A percentile compares a stretch with the other conserved stretches of the same genome.
Evolutionary conservation across 2,113 vertebrate genomes (phyloP).

Genomic region (Eupsittula cactorum): DNA sequence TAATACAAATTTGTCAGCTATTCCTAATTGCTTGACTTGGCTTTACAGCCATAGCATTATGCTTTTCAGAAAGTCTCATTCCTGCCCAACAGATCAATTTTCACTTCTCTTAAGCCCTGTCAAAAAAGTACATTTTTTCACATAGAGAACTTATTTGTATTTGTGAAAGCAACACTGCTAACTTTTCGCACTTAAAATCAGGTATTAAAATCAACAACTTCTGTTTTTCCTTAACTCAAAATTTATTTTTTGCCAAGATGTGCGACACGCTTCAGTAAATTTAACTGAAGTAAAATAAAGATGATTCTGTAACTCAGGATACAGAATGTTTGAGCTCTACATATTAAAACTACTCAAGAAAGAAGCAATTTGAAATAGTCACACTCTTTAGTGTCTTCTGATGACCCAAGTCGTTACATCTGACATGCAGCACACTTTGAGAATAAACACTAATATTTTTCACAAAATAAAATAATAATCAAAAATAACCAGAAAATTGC

Average conservation of each 20-base stretch:
- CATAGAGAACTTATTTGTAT: not conserved
- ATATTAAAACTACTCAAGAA: not conserved
- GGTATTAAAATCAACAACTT: not conserved
- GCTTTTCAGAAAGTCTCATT: not conserved
- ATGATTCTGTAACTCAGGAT: not conserved
- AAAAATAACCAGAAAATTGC: not conserved
- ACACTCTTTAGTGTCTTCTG: not conserved
- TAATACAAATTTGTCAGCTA: not conserved
- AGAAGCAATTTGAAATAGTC: not conserved
- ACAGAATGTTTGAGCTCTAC: not conserved
- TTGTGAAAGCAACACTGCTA: not conserved
- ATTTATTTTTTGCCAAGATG: not conserved
- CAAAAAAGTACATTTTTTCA: not conserved
- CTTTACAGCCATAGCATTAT: rapidly evolving
- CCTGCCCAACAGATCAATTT: not conserved
- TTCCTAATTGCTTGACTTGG: not conserved
- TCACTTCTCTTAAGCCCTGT: not conserved
- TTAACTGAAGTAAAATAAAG: not conserved
- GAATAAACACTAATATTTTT: not conserved
- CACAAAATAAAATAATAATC: not conserved
- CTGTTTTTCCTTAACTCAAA: not conserved
- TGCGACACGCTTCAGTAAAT: not conserved
- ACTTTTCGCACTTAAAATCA: not conserved
- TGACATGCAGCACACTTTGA: not conserved
- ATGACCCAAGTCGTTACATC: not conserved